Percentiles rank a stretch among this genome's conserved stretches.
Evolutionary conservation across 1,140 invertebrate species (phyloP).

Genomic region (Ostrea denselamellosa): DNA sequence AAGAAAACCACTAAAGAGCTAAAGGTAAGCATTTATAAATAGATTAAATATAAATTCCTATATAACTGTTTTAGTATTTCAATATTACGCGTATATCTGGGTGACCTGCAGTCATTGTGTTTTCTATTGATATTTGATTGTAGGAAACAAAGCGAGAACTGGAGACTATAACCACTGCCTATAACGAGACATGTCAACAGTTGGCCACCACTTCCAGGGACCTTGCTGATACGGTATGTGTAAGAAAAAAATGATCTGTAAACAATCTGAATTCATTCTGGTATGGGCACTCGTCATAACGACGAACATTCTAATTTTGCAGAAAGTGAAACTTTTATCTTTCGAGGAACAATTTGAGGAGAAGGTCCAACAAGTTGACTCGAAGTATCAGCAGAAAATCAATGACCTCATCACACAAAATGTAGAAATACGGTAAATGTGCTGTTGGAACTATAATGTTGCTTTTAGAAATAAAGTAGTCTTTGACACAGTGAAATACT

Average conservation of each 20-base stretch:
- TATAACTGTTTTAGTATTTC: not conserved
- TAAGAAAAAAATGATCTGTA: not conserved
- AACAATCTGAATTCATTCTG: not conserved
- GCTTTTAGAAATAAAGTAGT: not conserved
- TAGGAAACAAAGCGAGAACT: conserved; percentile 72
- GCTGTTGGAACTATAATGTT: not conserved
- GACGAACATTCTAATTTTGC: conserved; percentile 40
- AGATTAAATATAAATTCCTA: too few relatives aligned
- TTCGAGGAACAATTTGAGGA: conserved; percentile 76
- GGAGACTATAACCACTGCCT: conserved; percentile 61
- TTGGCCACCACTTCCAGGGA: conserved; percentile 65
- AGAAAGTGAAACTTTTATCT: conserved; percentile 74
- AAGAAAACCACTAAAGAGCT: conserved; percentile 69
- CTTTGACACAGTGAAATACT: too few relatives aligned
- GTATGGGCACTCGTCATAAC: not conserved
- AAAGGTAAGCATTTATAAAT: conserved; percentile 60
- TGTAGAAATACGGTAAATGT: conserved; percentile 72
- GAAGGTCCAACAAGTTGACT: conserved; percentile 74
- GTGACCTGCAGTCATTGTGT: not conserved
- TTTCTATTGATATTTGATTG: conserved; percentile 1
- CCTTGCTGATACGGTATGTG: conserved; percentile 72
- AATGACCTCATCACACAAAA: conserved; percentile 74
- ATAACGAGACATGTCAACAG: conserved; percentile 68
- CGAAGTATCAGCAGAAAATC: conserved; percentile 73
- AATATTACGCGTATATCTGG: not conserved